phyloP scores from a whole-genome alignment of 2,888 invertebrate species.

The Orchesellides sinensis region DNA sequence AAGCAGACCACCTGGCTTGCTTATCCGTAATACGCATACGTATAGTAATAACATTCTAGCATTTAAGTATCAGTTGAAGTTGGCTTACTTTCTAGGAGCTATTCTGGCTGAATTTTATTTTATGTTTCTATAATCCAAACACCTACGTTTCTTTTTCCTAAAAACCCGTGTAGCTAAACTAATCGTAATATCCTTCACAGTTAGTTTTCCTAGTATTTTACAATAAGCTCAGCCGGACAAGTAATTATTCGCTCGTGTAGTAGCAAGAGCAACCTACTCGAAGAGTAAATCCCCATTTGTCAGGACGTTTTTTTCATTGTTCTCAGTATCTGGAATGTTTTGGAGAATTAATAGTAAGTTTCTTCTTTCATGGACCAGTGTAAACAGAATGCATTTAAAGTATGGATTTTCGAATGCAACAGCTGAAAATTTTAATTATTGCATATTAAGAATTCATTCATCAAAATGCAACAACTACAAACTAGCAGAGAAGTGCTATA shows the following conservation, averaged over 20 bases:
- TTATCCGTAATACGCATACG: not conserved
- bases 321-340: not conserved
- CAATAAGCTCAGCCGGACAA: too few species aligned
- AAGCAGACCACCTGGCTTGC: slow-evolving; percentile 45
- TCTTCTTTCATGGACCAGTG: not conserved
- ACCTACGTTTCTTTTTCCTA: not conserved
- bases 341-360: not conserved
- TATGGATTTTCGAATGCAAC: too few species aligned
- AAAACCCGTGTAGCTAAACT: slow-evolving; percentile 9
- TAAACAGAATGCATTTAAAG: too few species aligned
- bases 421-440: too few species aligned
- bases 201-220: not conserved
- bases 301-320: not conserved
- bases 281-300: too few species aligned
- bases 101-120: too few species aligned
- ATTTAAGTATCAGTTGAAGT: not conserved
- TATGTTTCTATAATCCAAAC: not conserved
- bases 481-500: too few species aligned
- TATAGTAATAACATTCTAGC: too few species aligned
- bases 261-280: not conserved
- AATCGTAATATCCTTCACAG: slow-evolving; percentile 15
- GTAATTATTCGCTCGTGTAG: too few species aligned
- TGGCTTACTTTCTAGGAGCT: too few species aligned
- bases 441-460: too few species aligned
- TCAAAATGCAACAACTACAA: too few species aligned